phyloP scores from a whole-genome alignment of 1,140 invertebrate species.

The Drosophila neocordata region DNA sequence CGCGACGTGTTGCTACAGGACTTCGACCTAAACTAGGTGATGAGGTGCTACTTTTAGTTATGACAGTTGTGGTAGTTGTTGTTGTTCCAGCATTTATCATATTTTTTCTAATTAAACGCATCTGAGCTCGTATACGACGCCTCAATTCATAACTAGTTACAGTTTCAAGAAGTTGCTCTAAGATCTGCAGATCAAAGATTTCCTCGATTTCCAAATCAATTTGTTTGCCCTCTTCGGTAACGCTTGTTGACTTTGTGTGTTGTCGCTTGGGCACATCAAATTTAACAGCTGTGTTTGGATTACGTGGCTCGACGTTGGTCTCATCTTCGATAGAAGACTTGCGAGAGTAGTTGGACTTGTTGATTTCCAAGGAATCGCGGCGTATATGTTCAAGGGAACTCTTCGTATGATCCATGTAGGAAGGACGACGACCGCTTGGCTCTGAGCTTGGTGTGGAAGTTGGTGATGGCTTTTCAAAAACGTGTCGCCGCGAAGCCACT shows the following conservation, averaged over 20 bases:
- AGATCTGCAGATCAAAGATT: conserved; percentile 87
- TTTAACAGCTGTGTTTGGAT: conserved; percentile 83
- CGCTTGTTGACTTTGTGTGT: conserved; percentile 52
- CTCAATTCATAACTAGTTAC: conserved; percentile 89
- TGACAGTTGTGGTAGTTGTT: conserved; percentile 30
- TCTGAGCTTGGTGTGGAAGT: conserved; percentile 7
- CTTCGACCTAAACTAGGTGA: conserved; percentile 22
- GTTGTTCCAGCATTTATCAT: conserved; percentile 57
- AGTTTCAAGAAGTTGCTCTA: conserved; percentile 89
- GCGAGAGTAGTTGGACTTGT: conserved; percentile 71
- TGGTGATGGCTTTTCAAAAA: conserved; percentile 63
- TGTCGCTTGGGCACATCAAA: conserved; percentile 84
- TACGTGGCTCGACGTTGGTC: conserved; percentile 48
- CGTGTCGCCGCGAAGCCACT: conserved; percentile 68
- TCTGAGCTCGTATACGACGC: conserved; percentile 89
- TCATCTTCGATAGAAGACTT: conserved; percentile 72
- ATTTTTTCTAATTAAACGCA: conserved; percentile 86
- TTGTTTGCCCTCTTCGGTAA: conserved; percentile 3
- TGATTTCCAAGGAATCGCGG: conserved; percentile 77
- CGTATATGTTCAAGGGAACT: conserved; percentile 78
- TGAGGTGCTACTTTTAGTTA: conserved; percentile 27
- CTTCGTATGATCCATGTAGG: conserved; percentile 82
- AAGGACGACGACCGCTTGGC: conserved; percentile 60
- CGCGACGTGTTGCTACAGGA: background rate
- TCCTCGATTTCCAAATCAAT: conserved; percentile 85